These are phyloP conservation scores for Megamerina dolium DNA, from an alignment of 2,888 invertebrate species.

Conservation along the genomic window DNA sequence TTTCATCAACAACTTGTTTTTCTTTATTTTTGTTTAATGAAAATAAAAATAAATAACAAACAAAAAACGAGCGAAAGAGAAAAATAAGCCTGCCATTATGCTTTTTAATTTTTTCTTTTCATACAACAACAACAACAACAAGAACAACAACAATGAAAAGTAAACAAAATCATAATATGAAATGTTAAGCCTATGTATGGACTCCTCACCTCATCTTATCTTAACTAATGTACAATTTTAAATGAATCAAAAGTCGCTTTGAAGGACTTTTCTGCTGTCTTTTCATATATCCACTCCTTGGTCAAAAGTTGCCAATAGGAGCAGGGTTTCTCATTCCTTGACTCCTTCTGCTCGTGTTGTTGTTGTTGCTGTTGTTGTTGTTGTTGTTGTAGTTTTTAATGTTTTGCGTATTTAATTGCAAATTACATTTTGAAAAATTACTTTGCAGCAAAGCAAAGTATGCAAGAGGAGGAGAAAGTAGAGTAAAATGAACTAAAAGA, in stretches of 20 bases:
- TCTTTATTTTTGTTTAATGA: no score
- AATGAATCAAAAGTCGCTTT: no score
- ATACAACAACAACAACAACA: no score
- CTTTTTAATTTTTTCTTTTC: background rate
- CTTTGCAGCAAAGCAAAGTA: slow-evolving; percentile 14
- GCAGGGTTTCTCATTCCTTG: background rate
- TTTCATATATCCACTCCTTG: background rate
- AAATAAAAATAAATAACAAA: no score
- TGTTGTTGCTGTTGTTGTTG: background rate
- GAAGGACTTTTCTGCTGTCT: background rate
- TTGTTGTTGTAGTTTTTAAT: slow-evolving; percentile 1
- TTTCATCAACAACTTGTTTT: no score
- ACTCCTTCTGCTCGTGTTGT: background rate
- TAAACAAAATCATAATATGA: no score
- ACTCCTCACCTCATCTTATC: no score
- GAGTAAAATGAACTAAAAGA: slow-evolving; percentile 1
- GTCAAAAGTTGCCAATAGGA: no score
- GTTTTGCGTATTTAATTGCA: slow-evolving; percentile 32
- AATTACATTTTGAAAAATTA: slow-evolving; percentile 40
- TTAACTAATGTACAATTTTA: no score
- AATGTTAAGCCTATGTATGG: no score
- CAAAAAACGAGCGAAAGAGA: no score
- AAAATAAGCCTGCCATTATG: background rate
- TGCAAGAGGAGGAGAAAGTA: background rate
- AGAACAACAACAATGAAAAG: no score